Percentiles rank a stretch among this genome's conserved stretches.
These are phyloP conservation scores for Napeogenes inachia DNA, from an alignment of 2,888 invertebrate species.

Conservation along the genomic window DNA sequence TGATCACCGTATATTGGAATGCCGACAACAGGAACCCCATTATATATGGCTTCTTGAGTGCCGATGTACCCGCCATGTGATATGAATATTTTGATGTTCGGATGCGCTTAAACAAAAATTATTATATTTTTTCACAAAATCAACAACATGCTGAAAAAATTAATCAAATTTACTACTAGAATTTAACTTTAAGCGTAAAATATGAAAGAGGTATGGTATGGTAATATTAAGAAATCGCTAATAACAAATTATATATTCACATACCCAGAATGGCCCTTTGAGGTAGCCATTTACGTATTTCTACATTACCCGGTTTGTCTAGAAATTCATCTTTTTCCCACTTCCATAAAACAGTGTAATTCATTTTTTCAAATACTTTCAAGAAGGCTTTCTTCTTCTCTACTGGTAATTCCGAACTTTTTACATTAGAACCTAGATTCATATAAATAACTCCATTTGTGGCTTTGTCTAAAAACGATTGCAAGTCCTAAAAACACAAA, in stretches of 20 bases:
- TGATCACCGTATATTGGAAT: constrained; percentile 74
- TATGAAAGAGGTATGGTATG: too few species aligned
- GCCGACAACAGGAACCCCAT: constrained; percentile 77
- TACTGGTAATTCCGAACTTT: constrained; percentile 69
- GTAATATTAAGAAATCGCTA: too few species aligned
- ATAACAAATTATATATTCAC: constrained; percentile 25
- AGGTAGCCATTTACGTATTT: constrained; percentile 81
- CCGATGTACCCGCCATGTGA: constrained; percentile 83
- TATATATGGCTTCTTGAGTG: constrained; percentile 78
- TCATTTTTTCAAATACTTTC: constrained; percentile 75
- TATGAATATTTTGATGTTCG: constrained; percentile 78
- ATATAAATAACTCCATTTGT: constrained; percentile 76
- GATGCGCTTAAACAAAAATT: constrained; percentile 61
- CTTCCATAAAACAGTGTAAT: constrained; percentile 83
- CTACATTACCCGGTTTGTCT: constrained; percentile 76
- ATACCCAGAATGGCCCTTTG: constrained; percentile 80
- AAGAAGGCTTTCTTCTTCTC: constrained; percentile 72
- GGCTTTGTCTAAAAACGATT: constrained; percentile 69
- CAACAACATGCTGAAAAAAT: background rate
- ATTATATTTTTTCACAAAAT: too few species aligned
- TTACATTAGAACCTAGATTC: constrained; percentile 79
- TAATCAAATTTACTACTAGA: too few species aligned
- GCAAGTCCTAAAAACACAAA: constrained; percentile 59
- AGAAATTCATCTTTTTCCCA: constrained; percentile 79
- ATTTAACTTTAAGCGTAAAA: too few species aligned